Base-by-base conservation (phyloP, 1,140 invertebrate genomes). In the Psilanteris sp. region DNA sequence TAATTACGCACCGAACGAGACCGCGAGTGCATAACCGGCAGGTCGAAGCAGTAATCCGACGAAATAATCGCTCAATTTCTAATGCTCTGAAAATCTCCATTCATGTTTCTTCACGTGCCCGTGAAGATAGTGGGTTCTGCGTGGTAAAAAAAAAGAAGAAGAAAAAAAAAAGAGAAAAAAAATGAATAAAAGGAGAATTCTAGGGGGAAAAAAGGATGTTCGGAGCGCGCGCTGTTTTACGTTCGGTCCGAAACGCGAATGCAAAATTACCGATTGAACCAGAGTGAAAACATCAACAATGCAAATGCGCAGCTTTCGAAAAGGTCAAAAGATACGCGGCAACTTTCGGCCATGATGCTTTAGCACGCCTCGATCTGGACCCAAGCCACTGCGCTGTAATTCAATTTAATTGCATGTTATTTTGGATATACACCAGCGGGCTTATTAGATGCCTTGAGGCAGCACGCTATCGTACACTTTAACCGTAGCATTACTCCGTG, bases 371-470 rank as follows among this genome's bases (percentile, higher is more conserved):
- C 52, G 72, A 77, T 78, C 62, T 52, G 68, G 62, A 67, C 54
- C 67, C 52, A 14, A 67, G 64, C 73, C 72, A 34, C 62, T 32
- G 68, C 39, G 54, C 70, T 77, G 79, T 82, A 85, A 86, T 84
- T 85, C 78, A 81, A 79, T 86, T 85, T 85, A 86, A 87, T 87
- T 84, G 83, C 81, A 80, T 73, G 78, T 83, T 83, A 85, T 84
- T 87, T 81, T 77, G 77, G 72, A 55, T 74, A 68, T 75, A 71
- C 59, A 44, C 73, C 64, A 79, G 71, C 44, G 61, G 79, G 79
- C 78, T 81, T 83, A 87, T 85, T 85, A 84, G 84, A 81, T 79
- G 79, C 73, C 73, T 82, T 74, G 20, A 78, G 77, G 71, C 68
- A 78, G 44, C 74, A 79, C 78, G 78, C 79, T 64, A 79, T 74